phyloP scores from a whole-genome alignment of 35 echinoderm and acorn worm genomes.

The Amphiura filiformis region DNA sequence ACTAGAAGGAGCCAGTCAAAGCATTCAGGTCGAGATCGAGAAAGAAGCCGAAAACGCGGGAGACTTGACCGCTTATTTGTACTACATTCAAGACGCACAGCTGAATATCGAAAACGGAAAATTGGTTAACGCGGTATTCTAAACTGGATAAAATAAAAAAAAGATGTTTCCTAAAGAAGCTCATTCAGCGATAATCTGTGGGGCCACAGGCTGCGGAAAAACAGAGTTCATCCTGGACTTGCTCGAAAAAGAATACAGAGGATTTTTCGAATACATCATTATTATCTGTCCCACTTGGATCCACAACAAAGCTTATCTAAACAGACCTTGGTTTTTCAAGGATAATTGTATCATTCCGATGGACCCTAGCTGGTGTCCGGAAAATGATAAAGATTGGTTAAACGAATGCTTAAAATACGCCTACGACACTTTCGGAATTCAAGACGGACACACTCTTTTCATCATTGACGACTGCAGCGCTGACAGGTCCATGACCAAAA shows the following conservation, averaged over 20 bases:
- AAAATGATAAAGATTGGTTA: no score
- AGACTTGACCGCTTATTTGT: conserved; percentile 21
- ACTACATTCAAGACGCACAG: conserved; percentile 15
- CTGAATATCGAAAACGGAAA: conserved; percentile 30
- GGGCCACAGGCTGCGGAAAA: conserved; percentile 18
- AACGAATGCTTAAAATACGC: no score
- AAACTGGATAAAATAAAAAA: no score
- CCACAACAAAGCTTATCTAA: conserved; percentile 23
- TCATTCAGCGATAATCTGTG: not conserved
- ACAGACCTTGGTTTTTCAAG: not conserved
- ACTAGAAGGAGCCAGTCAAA: conserved; percentile 24
- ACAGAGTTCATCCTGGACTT: conserved; percentile 31
- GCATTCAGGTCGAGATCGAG: conserved; percentile 15
- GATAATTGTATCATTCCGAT: not conserved
- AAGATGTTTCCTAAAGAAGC: no score
- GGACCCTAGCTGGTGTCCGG: no score
- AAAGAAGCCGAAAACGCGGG: conserved; percentile 22
- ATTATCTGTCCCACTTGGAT: conserved; percentile 17
- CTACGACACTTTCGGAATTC: no score
- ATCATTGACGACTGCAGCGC: no score
- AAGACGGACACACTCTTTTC: no score
- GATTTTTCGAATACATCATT: conserved; percentile 28
- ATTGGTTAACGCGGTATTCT: not conserved
- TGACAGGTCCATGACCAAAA: no score
- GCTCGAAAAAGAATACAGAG: conserved; percentile 19